Conservation (phyloP, 2,113 vertebrate species). For the Charina bottae region DNA sequence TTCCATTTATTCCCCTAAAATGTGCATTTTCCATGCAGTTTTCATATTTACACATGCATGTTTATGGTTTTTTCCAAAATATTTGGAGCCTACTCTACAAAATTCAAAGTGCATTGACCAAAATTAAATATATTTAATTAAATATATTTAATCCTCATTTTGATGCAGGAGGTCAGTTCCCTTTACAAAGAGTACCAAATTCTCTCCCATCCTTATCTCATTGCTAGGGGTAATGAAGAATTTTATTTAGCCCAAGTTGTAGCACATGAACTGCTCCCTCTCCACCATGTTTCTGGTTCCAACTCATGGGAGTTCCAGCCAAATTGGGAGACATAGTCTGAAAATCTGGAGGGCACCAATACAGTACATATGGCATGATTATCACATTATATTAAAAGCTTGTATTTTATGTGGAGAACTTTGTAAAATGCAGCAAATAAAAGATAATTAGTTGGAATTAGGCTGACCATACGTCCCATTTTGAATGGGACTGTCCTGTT, state of each 20-base stretch:
- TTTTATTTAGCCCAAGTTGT: not conserved
- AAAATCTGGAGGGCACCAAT: not conserved
- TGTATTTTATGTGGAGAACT: constrained; percentile 57
- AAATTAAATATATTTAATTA: not conserved
- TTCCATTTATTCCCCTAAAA: not conserved
- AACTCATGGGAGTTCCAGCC: not conserved
- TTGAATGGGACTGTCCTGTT: too few relatives aligned
- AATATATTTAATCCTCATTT: not conserved
- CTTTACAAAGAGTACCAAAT: not conserved
- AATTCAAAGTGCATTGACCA: not conserved
- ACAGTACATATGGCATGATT: not conserved
- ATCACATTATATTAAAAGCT: not conserved
- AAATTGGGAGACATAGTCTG: not conserved
- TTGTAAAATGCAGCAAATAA: constrained; percentile 60
- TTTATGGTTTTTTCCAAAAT: not conserved
- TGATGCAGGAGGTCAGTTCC: not conserved
- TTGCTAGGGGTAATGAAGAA: not conserved
- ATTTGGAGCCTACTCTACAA: not conserved
- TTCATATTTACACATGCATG: not conserved
- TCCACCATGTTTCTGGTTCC: not conserved
- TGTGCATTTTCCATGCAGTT: not conserved
- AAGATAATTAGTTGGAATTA: constrained; percentile 40
- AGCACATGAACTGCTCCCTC: not conserved
- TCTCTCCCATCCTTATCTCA: not conserved
- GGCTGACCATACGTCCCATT: too few relatives aligned